phyloP scores from a whole-genome alignment of 2,888 invertebrate genomes.

The Congeria kusceri region DNA sequence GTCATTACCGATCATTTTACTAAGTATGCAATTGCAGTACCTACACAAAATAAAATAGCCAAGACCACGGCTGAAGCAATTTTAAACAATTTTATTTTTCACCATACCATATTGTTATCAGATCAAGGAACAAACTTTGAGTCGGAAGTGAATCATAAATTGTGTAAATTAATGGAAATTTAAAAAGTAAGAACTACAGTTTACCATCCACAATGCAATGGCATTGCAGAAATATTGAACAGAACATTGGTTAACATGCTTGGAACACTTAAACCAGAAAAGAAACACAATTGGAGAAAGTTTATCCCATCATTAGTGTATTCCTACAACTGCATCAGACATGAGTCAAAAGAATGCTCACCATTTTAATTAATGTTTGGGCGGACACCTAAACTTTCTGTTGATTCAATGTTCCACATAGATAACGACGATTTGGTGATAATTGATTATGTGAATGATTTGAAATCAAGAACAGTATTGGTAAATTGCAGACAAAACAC shows the following conservation, averaged over 20 bases:
- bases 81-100: conserved; percentile 19
- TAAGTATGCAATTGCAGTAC: conserved; percentile 18
- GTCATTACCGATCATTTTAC: conserved; percentile 27
- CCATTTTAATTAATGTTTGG: conserved; percentile 53
- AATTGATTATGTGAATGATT: conserved; percentile 7
- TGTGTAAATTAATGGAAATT: too few species aligned
- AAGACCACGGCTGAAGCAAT: conserved; percentile 27
- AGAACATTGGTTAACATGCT: conserved; percentile 47
- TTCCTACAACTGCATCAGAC: conserved; percentile 45
- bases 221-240: conserved; percentile 47
- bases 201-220: too few species aligned
- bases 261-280: conserved; percentile 32
- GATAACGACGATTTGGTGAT: background rate
- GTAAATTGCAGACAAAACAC: conserved; percentile 4
- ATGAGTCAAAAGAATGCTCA: conserved; percentile 35
- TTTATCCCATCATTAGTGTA: conserved; percentile 31
- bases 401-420: conserved; percentile 18
- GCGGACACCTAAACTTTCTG: conserved; percentile 19
- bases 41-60: conserved; percentile 21
- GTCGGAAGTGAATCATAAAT: conserved; percentile 2
- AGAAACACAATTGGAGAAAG: conserved; percentile 50
- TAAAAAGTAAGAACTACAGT: too few species aligned
- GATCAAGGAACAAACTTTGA: conserved; percentile 34
- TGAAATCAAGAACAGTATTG: background rate
- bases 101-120: conserved; percentile 6